A percentile compares a stretch with the other conserved stretches of the same genome.
Conservation (phyloP, 2,888 invertebrate genomes). For the Opisthograptis luteolata region DNA sequence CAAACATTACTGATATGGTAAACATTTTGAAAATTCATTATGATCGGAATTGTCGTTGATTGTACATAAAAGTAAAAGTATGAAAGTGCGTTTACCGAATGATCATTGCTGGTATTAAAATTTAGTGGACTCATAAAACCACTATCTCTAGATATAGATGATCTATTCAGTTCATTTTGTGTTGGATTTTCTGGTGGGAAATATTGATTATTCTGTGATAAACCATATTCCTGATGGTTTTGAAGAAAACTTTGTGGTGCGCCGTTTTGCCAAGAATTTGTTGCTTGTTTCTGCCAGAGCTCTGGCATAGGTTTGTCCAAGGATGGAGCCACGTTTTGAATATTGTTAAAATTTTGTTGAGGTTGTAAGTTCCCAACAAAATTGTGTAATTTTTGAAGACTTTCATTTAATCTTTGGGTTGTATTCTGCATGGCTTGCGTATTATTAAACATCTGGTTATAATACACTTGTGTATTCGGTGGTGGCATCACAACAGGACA, state of each 20-base stretch:
- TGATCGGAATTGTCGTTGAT: too few species aligned
- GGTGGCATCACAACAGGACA: neutral
- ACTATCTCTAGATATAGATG: conserved; percentile 52
- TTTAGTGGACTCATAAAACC: conserved; percentile 47
- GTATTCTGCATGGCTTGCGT: conserved; percentile 1
- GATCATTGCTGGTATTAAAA: conserved; percentile 25
- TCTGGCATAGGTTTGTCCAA: neutral
- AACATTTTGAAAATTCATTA: too few species aligned
- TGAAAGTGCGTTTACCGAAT: conserved; percentile 21
- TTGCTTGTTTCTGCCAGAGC: neutral
- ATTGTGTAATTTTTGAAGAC: too few species aligned
- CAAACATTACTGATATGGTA: too few species aligned
- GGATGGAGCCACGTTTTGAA: neutral
- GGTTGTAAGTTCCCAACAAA: too few species aligned
- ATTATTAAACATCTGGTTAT: neutral
- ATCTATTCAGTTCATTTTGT: conserved; percentile 31
- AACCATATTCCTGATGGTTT: neutral
- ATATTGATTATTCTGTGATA: neutral
- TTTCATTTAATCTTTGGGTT: neutral
- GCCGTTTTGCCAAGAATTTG: neutral
- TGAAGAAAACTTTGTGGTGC: neutral
- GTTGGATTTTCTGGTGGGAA: neutral
- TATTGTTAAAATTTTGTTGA: neutral
- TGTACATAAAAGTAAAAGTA: neutral
- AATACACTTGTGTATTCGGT: neutral